A percentile compares a stretch with the other conserved stretches of the same genome.
phyloP scores from a whole-genome alignment of 2,797 vertebrate species.

The Peromyscus aztecus region DNA sequence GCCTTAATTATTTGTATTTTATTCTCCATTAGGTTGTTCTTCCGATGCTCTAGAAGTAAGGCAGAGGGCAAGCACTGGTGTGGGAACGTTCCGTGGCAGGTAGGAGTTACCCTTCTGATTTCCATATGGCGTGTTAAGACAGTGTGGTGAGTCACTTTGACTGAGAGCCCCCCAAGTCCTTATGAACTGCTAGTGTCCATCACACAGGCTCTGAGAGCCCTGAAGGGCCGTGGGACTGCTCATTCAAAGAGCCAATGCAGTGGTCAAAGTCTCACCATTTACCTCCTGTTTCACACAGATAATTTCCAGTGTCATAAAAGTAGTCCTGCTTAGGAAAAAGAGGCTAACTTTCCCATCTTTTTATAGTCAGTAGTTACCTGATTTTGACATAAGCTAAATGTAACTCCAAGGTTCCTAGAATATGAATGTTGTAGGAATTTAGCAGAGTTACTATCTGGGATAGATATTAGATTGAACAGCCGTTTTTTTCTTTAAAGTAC shows the following conservation, averaged over 20 bases:
- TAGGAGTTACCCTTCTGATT: conserved; percentile 81
- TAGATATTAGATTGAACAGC: no score
- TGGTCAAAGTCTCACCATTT: not conserved
- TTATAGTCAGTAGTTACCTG: not conserved
- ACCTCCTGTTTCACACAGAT: not conserved
- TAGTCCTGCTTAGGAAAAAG: conserved; percentile 14
- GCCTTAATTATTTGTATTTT: conserved; percentile 73
- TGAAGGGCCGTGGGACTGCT: not conserved
- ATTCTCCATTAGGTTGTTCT: conserved; percentile 91
- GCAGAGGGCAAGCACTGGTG: conserved; percentile 93
- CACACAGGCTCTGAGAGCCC: not conserved
- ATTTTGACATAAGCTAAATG: not conserved
- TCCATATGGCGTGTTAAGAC: not conserved
- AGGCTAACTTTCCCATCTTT: not conserved
- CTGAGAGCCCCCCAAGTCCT: not conserved
- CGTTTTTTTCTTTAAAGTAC: no score
- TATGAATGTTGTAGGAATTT: not conserved
- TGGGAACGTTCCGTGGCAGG: conserved; percentile 94
- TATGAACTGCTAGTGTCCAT: not conserved
- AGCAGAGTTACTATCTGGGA: no score
- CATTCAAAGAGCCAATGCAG: not conserved
- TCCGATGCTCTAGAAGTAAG: conserved; percentile 92
- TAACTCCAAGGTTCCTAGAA: not conserved
- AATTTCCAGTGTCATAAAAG: conserved; percentile 13
- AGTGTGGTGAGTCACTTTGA: not conserved